Evolutionary conservation across 1,140 invertebrate species (phyloP), one percentile per base, ranked within the genome.

Genomic region (Euwallacea similis): DNA sequence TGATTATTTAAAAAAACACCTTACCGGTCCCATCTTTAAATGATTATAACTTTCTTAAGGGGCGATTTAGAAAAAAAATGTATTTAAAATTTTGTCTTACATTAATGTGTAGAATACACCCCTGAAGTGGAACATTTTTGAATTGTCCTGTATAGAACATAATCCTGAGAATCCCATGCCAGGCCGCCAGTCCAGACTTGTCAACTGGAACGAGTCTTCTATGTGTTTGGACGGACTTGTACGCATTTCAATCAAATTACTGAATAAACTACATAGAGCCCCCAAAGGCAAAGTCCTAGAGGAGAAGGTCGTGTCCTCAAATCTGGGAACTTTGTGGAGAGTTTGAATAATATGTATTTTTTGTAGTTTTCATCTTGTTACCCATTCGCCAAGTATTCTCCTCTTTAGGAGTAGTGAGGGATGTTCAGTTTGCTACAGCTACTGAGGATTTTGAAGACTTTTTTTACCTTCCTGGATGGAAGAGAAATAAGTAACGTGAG

Each of bases 221-320:
- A 6, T 87, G 88, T 67, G 91, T 86, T 69, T 86, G 86, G 0
- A 94, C 84, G 78, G 93, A 89, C 79, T 93, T 94, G 73, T 88
- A 87, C 93, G 83, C 16, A 94, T 88, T 81, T 94, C 92, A 0
- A 91, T 88, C 77, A 91, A 86, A 80, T 95, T 95, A 79, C 93
- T 94, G 0, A 93, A 80, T 21, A 94, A 79, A 1, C 92, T 91
- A 80, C 93, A 88, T 3, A 95, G 78, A 10, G 93, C 92, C 2
- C 91, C 91, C 68, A 94, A 75, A 0, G 93, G 93, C 79, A 94
- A 93, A 0, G 92, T 92, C 43, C 90, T 87, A 68, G 93, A 91
- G 78, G 95, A 95, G 54, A 95, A 87, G 16, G 91, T 93, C 54
- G 93, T 90, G 77, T 94, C 93, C 0, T 93, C 93, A 81, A 91